Evolutionary conservation across 2,888 invertebrate genomes (phyloP).

Genomic region (Drosophila acutilabella): DNA sequence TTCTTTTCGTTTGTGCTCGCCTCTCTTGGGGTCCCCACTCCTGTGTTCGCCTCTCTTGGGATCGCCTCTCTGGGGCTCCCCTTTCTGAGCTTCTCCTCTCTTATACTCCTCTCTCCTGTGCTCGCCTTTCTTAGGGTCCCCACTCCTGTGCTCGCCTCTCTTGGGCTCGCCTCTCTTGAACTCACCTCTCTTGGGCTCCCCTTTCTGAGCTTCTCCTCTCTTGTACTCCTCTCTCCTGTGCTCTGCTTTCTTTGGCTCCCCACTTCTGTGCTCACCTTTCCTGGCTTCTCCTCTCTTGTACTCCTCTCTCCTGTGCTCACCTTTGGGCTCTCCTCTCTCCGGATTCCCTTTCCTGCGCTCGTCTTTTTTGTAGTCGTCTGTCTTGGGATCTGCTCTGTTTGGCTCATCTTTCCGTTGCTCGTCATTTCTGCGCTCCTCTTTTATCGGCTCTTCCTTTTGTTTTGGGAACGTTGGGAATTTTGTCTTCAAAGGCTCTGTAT

Average conservation of each 20-base stretch:
- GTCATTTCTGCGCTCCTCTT: background rate
- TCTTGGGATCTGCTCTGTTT: background rate
- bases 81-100: too few species aligned
- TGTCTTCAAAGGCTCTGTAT: background rate
- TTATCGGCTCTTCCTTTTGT: background rate
- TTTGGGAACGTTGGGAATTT: conserved; percentile 9
- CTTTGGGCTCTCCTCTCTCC: background rate
- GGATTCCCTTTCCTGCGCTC: background rate
- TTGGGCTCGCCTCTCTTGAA: too few species aligned
- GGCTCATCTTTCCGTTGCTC: background rate
- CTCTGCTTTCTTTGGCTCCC: too few species aligned
- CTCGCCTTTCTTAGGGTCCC: too few species aligned
- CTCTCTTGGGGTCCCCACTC: background rate
- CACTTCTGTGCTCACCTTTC: background rate
- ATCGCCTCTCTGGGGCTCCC: too few species aligned
- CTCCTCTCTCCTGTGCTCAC: background rate
- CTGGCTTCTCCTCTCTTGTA: too few species aligned
- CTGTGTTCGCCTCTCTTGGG: too few species aligned
- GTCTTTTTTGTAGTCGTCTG: too few species aligned
- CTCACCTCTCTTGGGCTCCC: too few species aligned
- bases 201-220: too few species aligned
- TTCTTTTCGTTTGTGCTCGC: background rate
- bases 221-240: too few species aligned
- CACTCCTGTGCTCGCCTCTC: background rate
- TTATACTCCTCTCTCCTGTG: too few species aligned